These are phyloP conservation scores for Agapornis roseicollis DNA, from an alignment of 2,113 vertebrate genomes.

Conservation along the genomic window DNA sequence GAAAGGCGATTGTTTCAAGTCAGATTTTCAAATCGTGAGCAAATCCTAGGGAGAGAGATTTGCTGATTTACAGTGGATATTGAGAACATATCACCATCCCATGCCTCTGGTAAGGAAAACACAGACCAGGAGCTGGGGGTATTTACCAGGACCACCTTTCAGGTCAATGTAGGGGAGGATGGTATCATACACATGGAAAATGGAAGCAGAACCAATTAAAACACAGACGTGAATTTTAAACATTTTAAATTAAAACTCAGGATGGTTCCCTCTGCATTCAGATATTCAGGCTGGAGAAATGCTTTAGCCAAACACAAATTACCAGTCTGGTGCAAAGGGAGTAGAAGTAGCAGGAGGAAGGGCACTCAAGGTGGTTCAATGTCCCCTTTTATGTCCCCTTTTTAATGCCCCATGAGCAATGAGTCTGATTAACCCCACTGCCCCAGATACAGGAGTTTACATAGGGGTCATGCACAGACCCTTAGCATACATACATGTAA, in stretches of 20 bases:
- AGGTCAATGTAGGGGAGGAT: accelerated
- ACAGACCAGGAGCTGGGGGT: not conserved
- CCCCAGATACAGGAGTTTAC: not conserved
- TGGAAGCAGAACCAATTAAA: not conserved
- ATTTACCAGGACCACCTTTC: not conserved
- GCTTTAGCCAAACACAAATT: not conserved
- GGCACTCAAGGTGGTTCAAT: not conserved
- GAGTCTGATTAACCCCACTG: not conserved
- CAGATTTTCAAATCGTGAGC: constrained; percentile 63
- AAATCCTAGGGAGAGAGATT: constrained; percentile 57
- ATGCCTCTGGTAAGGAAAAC: not conserved
- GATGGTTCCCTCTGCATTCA: not conserved
- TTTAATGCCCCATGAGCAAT: not conserved
- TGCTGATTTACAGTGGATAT: constrained; percentile 35
- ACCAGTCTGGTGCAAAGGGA: not conserved
- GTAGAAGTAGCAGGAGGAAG: not conserved
- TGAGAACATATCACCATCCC: not conserved
- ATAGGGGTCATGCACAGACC: accelerated
- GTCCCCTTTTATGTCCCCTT: not conserved
- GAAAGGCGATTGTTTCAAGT: constrained; percentile 56
- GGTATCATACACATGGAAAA: accelerated
- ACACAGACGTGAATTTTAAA: not conserved
- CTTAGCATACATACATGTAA: accelerated
- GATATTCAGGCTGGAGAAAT: not conserved
- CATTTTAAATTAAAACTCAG: not conserved